Evolutionary conservation across 2,113 vertebrate genomes (phyloP).

Genomic region (Elgaria multicarinata): DNA sequence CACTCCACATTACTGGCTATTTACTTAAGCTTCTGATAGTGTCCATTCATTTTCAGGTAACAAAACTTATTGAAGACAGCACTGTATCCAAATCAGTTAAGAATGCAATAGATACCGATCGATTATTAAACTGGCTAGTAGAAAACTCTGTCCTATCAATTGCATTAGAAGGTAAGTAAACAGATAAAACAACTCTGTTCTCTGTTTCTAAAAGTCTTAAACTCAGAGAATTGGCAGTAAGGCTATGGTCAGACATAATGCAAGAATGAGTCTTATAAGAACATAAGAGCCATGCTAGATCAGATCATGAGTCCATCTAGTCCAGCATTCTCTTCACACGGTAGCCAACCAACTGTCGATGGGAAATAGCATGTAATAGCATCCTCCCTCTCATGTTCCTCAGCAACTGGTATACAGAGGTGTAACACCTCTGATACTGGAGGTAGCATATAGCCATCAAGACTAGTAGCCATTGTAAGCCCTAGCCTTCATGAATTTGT

Average conservation of each 20-base stretch:
- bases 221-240: background rate
- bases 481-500: no score
- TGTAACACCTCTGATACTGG: no score
- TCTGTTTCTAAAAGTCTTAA: slow-evolving; percentile 8
- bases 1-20: no score
- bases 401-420: no score
- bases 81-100: slow-evolving; percentile 97
- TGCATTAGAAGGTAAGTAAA: slow-evolving; percentile 91
- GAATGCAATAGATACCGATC: slow-evolving; percentile 96
- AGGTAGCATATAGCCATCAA: no score
- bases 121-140: slow-evolving; percentile 95
- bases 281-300: no score
- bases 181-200: slow-evolving; percentile 14
- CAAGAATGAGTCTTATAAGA: background rate
- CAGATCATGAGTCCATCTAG: no score
- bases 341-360: no score
- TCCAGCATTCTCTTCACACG: no score
- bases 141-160: slow-evolving; percentile 98
- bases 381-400: no score
- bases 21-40: background rate
- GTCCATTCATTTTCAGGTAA: slow-evolving; percentile 85
- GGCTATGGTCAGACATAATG: background rate
- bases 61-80: slow-evolving; percentile 98
- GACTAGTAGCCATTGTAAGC: no score
- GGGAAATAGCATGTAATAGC: no score